phyloP scores from a whole-genome alignment of 2,888 invertebrate genomes.

The Drosophila prostipennis region DNA sequence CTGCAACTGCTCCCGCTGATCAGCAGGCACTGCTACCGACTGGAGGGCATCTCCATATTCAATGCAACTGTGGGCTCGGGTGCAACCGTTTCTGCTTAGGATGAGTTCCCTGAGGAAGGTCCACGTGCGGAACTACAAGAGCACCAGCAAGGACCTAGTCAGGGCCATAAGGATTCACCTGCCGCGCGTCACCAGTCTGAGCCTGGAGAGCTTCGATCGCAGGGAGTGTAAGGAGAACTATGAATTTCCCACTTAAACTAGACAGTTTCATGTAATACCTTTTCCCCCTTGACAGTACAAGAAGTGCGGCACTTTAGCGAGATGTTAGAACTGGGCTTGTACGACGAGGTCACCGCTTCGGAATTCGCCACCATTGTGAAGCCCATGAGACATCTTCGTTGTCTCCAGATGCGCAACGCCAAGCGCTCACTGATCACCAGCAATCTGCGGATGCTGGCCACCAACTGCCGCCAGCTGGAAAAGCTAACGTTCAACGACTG shows the following conservation, averaged over 20 bases:
- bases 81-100: slow-evolving; percentile 51
- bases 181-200: slow-evolving; percentile 51
- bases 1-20: slow-evolving; percentile 58
- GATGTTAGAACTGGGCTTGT: slow-evolving; percentile 54
- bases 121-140: slow-evolving; percentile 63
- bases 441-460: slow-evolving; percentile 52
- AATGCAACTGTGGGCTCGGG: slow-evolving; percentile 56
- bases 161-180: slow-evolving; percentile 47
- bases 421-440: slow-evolving; percentile 56
- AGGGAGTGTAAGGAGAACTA: slow-evolving; percentile 49
- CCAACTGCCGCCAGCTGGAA: slow-evolving; percentile 48
- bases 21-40: slow-evolving; percentile 48
- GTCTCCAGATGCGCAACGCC: slow-evolving; percentile 60
- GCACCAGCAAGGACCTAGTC: slow-evolving; percentile 62
- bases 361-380: slow-evolving; percentile 59
- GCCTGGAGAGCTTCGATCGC: slow-evolving; percentile 62
- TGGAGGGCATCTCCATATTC: slow-evolving; percentile 57
- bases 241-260: too few relatives aligned
- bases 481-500: slow-evolving; percentile 64
- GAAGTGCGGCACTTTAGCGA: slow-evolving; percentile 55
- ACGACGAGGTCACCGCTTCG: slow-evolving; percentile 58
- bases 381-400: slow-evolving; percentile 46
- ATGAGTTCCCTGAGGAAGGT: slow-evolving; percentile 48
- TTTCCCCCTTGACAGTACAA: slow-evolving; percentile 46
- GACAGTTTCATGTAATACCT: background rate